Evolutionary conservation across 2,888 invertebrate genomes (phyloP), one percentile per base, ranked within the genome.

Genomic region (Netelia inedita): DNA sequence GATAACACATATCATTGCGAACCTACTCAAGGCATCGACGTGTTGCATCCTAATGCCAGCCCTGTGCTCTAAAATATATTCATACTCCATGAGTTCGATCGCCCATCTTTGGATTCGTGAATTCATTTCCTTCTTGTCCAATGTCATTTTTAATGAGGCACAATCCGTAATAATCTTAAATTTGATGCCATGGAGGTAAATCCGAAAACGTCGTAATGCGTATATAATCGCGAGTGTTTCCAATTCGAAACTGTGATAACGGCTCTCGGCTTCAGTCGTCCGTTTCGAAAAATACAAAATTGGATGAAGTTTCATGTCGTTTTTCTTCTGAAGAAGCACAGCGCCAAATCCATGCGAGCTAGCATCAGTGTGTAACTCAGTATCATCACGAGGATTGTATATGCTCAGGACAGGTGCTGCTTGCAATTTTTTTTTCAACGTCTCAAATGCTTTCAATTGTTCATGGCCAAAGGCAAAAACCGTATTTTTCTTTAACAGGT

Each of bases 321-420:
- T 6, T 66, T 92, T 89, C 72, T 79, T 87, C 80, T 93, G 93
- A 71, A 93, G 19, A n/a, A 92, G 79, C 11, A 92, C 89, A 0
- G 89, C 88, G 0, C 91, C 92, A 79, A 86, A 92, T 1, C 91
- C 92, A 5, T 85, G 23, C 3, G 87, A 53, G 78, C 90, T 91
- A 1, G 91, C 92, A 83, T 93, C 92, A 35, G 90, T 91, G 69
- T 93, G 92, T 41, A 92, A 80, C 76, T 93, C 91, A 3, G 92
- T 92, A 63, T 91, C 89, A 21, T 86, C 75, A 9, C 76, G 63
- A 0, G 91, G 91, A 41, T 89, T 87, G 79, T 90, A 93, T 28
- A 92, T 86, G 14, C 83, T 73, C 50, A 92, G 85, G 61, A 91
- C 86, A 16, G 90, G 91, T 1, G 86, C 61, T 14, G 73, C 50